phyloP scores from a whole-genome alignment of 2,797 vertebrate species.

The Hirundo rustica region DNA sequence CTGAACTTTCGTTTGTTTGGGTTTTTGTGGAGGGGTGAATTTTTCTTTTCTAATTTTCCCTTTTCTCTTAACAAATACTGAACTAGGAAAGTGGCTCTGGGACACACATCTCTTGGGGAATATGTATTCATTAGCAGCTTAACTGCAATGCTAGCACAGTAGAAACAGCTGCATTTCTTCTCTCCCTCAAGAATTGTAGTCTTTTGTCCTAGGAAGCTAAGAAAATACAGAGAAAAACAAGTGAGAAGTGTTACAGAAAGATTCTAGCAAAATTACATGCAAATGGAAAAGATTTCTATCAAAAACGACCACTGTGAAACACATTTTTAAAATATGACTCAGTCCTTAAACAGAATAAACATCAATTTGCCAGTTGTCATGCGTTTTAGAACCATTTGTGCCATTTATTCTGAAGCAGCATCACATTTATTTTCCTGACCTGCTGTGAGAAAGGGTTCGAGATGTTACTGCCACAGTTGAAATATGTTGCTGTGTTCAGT shows the following conservation, averaged over 20 bases:
- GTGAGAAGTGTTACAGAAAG: background rate
- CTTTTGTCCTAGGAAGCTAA: slow-evolving; percentile 16
- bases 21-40: accelerated
- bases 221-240: background rate
- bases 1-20: background rate
- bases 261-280: background rate
- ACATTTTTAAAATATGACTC: background rate
- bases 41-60: background rate
- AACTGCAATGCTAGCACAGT: slow-evolving; percentile 22
- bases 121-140: slow-evolving; percentile 1
- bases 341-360: background rate
- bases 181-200: slow-evolving; percentile 15
- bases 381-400: background rate
- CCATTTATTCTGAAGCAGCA: slow-evolving; percentile 32
- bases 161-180: slow-evolving; percentile 36
- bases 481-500: background rate
- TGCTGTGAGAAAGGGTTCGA: slow-evolving; percentile 6
- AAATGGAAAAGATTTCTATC: slow-evolving; percentile 8
- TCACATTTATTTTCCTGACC: slow-evolving; percentile 45
- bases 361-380: slow-evolving; percentile 16
- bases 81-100: background rate
- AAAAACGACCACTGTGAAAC: slow-evolving; percentile 3
- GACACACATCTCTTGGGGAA: background rate
- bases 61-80: background rate
- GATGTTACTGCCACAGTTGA: slow-evolving; percentile 30